phyloP scores from a whole-genome alignment of 2,888 invertebrate species.

The Coenonympha glycerion region DNA sequence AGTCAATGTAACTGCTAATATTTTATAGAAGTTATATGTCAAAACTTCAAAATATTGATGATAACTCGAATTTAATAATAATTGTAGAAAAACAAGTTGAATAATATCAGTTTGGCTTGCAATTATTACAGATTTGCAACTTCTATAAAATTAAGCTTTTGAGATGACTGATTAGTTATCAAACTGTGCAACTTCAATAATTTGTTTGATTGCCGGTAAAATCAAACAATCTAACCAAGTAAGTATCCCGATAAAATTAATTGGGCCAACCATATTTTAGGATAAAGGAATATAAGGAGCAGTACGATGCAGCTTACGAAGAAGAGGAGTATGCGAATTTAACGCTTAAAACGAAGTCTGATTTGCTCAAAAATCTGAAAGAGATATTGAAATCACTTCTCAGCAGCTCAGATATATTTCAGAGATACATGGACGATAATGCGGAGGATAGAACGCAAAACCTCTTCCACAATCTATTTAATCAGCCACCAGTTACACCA shows the following conservation, averaged over 20 bases:
- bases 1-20: background rate
- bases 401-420: constrained; percentile 33
- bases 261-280: constrained; percentile 35
- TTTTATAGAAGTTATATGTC: background rate
- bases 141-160: background rate
- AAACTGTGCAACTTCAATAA: too few species aligned
- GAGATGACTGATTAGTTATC: too few species aligned
- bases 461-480: background rate
- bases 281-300: constrained; percentile 36
- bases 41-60: background rate
- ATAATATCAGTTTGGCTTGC: too few species aligned
- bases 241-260: background rate
- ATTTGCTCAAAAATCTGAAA: constrained; percentile 36
- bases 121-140: background rate
- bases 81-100: too few species aligned
- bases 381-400: constrained; percentile 32
- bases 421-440: constrained; percentile 36
- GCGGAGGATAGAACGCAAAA: constrained; percentile 40
- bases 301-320: constrained; percentile 36
- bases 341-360: constrained; percentile 35
- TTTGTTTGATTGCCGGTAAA: too few species aligned
- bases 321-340: constrained; percentile 37
- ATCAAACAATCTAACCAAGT: too few species aligned
- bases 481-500: background rate
- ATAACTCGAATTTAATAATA: too few species aligned